These are phyloP conservation scores for Venusia cambrica DNA, from an alignment of 2,888 invertebrate genomes.

Conservation along the genomic window DNA sequence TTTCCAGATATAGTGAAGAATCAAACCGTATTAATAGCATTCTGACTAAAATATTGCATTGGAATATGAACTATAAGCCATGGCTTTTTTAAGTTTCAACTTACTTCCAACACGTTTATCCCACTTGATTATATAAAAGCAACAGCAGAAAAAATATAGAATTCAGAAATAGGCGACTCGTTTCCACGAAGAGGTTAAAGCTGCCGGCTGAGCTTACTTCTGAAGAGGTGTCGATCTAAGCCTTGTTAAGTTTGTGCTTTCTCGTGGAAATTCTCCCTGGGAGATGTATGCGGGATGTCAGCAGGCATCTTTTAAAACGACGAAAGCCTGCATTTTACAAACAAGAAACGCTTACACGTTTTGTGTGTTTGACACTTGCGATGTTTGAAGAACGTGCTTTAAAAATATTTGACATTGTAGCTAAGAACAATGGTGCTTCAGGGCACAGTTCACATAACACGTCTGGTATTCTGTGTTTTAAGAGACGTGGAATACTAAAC, in stretches of 20 bases:
- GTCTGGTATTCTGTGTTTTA: conserved; percentile 5
- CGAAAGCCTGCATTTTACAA: conserved; percentile 23
- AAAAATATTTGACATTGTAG: conserved; percentile 6
- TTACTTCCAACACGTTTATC: too few relatives aligned
- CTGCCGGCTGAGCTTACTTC: conserved; percentile 36
- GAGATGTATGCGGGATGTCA: conserved; percentile 34
- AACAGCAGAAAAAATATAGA: too few relatives aligned
- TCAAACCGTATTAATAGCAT: too few relatives aligned
- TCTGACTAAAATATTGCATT: too few relatives aligned
- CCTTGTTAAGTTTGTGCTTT: conserved; percentile 62
- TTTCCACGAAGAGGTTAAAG: conserved; percentile 24
- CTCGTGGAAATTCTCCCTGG: conserved; percentile 49
- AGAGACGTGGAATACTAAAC: too few relatives aligned
- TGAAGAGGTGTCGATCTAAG: conserved; percentile 47
- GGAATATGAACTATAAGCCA: too few relatives aligned
- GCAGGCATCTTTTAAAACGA: conserved; percentile 28
- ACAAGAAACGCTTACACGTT: conserved; percentile 19
- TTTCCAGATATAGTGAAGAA: too few relatives aligned
- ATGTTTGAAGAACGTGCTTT: conserved; percentile 6
- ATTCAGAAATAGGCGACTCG: too few relatives aligned
- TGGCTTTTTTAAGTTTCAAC: too few relatives aligned
- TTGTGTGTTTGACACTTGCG: conserved; percentile 5
- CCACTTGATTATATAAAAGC: too few relatives aligned
- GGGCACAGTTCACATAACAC: neutral
- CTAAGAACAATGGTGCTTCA: conserved; percentile 2